Conservation (phyloP, 1,140 invertebrate species). For the Drosophila asahinai region DNA sequence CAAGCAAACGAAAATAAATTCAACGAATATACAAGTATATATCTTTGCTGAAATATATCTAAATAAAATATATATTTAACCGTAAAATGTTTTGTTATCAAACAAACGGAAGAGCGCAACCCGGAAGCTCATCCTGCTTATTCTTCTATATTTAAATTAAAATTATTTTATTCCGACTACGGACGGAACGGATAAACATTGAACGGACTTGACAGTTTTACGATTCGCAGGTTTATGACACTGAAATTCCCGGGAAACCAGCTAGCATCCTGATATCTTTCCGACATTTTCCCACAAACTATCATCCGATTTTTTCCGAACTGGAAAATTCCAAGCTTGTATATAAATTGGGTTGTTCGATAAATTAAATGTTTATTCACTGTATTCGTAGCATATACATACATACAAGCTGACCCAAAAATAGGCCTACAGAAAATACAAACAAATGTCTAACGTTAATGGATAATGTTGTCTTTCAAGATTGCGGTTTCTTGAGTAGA, state of each 20-base stretch:
- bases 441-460: constrained; percentile 36
- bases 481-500: constrained; percentile 43
- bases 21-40: constrained; percentile 9
- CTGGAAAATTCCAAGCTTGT: constrained; percentile 17
- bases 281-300: not conserved
- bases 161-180: constrained; percentile 13
- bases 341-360: constrained; percentile 11
- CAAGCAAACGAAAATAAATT: constrained; percentile 44
- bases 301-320: not conserved
- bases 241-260: constrained; percentile 1
- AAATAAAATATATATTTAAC: constrained; percentile 36
- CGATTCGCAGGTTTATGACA: constrained; percentile 8
- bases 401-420: constrained; percentile 30
- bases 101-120: constrained; percentile 28
- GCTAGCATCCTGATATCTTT: constrained; percentile 1
- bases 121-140: constrained; percentile 32
- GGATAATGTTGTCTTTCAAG: constrained; percentile 48
- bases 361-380: constrained; percentile 39
- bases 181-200: constrained; percentile 30
- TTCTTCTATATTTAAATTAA: constrained; percentile 25
- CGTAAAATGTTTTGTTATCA: constrained; percentile 37
- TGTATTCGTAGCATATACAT: constrained; percentile 20
- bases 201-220: constrained; percentile 27
- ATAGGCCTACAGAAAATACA: constrained; percentile 36
- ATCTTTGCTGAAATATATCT: constrained; percentile 23